Base-by-base conservation (phyloP, 2,797 vertebrate genomes). In the Rousettus madagascariensis region DNA sequence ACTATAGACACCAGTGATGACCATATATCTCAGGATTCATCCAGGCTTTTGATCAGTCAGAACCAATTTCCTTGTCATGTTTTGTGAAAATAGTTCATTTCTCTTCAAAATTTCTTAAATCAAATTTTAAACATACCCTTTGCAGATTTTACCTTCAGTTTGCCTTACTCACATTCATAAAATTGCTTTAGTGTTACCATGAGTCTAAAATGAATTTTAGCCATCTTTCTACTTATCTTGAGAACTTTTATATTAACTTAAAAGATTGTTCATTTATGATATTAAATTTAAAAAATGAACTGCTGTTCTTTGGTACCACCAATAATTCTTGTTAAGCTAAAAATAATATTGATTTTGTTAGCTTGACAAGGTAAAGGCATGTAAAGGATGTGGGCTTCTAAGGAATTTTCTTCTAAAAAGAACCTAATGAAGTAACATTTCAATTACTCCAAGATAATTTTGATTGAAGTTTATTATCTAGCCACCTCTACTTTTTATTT, bases 271-370 rank as follows among this genome's bases (percentile, higher is more conserved):
- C 49, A 26, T 92, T 82, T 55, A 26, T 92, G 4, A 43, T 66
- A 63, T 30, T 77, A 75, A 57, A 80, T 63, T 94, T 59, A 57
- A 82, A 77, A 79, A 59, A 30, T 8, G 80, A 20, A 75, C 11
- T 53, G 6, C 24, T 63, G 2, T 49, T 63, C 78, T 94, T 41
- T 94, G 61, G 22, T 46, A 6, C 16, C 46, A 86, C 46, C 68
- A 82, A 9, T 68, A 91, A 61, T 92, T 92, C 65, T 69, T 79
- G 5, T 77, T 89, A 80, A 66, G 30, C 53, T 95, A 68, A 95
- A 96, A 90, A 38, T 84, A 94, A 80, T 80, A 71, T 20, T 95
- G 68, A 68, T 94, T 89, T 97, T 88, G 36, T 94, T 80, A 84
- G 9, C n/a, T 72, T 94, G 43, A 90, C 38, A 72, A 33, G 20